Conservation (phyloP, 2,888 invertebrate genomes). For the Caenorhabditis macrosperma region DNA sequence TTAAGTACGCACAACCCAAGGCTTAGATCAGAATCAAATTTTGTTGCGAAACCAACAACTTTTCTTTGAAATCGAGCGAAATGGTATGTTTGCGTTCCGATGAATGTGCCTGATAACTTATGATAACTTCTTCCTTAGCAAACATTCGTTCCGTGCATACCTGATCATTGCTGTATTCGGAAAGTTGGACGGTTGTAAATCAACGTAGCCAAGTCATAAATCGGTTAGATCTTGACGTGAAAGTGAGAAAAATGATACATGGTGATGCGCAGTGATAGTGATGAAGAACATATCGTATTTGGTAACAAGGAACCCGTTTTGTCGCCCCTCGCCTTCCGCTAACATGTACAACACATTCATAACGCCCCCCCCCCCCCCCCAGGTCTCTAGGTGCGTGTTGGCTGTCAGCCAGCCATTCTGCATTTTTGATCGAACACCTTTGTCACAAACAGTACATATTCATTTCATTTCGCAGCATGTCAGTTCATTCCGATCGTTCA, state of each 20-base stretch:
- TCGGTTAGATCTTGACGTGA: constrained; percentile 47
- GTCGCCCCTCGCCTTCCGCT: neutral
- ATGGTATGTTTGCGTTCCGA: neutral
- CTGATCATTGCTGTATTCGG: constrained; percentile 55
- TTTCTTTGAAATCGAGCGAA: neutral
- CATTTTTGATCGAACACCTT: constrained; percentile 49
- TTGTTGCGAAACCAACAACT: constrained; percentile 22
- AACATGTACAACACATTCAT: constrained; percentile 26
- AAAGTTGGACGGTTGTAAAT: constrained; percentile 20
- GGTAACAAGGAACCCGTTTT: constrained; percentile 53
- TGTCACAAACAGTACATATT: neutral
- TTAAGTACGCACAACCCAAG: constrained; percentile 40
- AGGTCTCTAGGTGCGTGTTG: neutral
- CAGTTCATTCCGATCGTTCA: constrained; percentile 5
- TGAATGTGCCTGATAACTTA: neutral
- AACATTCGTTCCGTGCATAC: constrained; percentile 10
- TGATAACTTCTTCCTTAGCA: neutral
- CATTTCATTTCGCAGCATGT: neutral
- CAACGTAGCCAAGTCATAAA: constrained; percentile 46
- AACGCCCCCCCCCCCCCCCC: constrained; percentile 25
- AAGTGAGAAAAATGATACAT: constrained; percentile 58
- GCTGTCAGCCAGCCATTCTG: no score
- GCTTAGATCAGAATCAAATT: constrained; percentile 44
- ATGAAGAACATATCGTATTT: constrained; percentile 39
- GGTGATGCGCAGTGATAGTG: constrained; percentile 32